Conservation (phyloP, 2,888 invertebrate genomes). For the Heliconius sara region DNA sequence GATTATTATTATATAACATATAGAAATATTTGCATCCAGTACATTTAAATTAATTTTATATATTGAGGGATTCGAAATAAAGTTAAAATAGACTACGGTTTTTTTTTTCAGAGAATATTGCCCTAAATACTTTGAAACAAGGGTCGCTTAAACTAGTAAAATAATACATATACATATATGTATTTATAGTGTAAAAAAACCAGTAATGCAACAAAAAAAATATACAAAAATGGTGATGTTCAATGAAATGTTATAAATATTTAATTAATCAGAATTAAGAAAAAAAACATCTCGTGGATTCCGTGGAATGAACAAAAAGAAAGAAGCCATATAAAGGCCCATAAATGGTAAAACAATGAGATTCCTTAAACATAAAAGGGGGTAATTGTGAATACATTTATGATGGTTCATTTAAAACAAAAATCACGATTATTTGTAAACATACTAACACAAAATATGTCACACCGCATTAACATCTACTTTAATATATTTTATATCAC, state of each 20-base stretch:
- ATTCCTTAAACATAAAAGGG: constrained; percentile 21
- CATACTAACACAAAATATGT: constrained; percentile 36
- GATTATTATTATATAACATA: constrained; percentile 8
- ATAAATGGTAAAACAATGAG: constrained; percentile 16
- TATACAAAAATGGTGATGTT: neutral
- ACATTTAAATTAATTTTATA: neutral
- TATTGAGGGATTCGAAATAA: neutral
- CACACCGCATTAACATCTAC: constrained; percentile 33
- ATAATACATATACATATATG: too few species aligned
- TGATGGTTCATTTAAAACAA: constrained; percentile 3
- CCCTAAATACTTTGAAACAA: neutral
- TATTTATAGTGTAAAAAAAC: neutral
- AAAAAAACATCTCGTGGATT: neutral
- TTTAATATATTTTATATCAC: constrained; percentile 38
- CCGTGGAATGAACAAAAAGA: neutral
- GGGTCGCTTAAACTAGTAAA: too few species aligned
- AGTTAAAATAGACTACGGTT: neutral
- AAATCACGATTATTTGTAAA: constrained; percentile 23
- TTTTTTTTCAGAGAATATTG: neutral
- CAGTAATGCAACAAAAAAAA: neutral
- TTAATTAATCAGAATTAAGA: neutral
- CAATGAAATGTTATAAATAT: neutral
- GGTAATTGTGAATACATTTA: constrained; percentile 10
- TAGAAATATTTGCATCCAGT: constrained; percentile 25
- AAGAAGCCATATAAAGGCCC: neutral